phyloP scores from a whole-genome alignment of 2,113 vertebrate species.

The Thryonomys swinderianus region DNA sequence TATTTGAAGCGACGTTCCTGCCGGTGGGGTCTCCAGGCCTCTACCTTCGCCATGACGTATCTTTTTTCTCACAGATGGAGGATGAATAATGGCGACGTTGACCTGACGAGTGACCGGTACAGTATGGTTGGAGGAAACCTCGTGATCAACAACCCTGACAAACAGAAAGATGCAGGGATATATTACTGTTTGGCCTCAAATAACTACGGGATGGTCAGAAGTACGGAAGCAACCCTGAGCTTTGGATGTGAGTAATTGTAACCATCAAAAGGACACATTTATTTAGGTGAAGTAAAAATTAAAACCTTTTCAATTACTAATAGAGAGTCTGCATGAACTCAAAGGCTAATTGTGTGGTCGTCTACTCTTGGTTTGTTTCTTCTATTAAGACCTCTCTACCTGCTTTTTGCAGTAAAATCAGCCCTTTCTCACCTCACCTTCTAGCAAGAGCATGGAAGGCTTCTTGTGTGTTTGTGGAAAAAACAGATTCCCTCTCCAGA shows the following conservation, averaged over 20 bases:
- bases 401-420: background rate
- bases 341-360: background rate
- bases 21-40: background rate
- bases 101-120: constrained; percentile 89
- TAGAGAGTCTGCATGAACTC: background rate
- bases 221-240: constrained; percentile 91
- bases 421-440: background rate
- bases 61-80: constrained; percentile 91
- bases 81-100: constrained; percentile 90
- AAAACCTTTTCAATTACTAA: background rate
- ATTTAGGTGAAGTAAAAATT: background rate
- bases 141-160: constrained; percentile 93
- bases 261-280: background rate
- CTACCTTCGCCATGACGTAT: constrained; percentile 10
- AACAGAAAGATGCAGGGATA: constrained; percentile 90
- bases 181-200: constrained; percentile 95
- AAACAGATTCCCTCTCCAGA: background rate
- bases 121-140: constrained; percentile 94
- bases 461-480: background rate
- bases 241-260: constrained; percentile 95
- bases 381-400: background rate
- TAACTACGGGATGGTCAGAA: constrained; percentile 92
- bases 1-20: background rate
- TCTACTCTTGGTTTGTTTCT: background rate
- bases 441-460: background rate